Conservation (phyloP, 2,113 vertebrate genomes). For the Bungarus multicinctus region DNA sequence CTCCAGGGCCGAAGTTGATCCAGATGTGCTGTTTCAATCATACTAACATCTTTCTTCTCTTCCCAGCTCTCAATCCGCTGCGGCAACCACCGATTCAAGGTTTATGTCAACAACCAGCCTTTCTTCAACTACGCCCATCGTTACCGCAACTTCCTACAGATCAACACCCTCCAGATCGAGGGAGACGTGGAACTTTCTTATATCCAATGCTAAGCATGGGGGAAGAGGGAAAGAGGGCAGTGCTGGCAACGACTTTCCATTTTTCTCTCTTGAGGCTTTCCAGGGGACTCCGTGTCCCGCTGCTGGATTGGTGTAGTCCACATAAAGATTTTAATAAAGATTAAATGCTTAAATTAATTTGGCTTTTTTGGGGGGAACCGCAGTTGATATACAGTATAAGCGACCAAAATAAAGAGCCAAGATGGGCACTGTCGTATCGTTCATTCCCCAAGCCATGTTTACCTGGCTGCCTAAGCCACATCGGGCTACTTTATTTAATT, state of each 20-base stretch:
- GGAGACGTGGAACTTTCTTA: constrained; percentile 80
- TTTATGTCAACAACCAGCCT: constrained; percentile 78
- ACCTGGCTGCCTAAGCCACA: not conserved
- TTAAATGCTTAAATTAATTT: not conserved
- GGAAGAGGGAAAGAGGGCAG: not conserved
- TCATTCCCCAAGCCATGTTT: not conserved
- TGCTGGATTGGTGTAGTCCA: not conserved
- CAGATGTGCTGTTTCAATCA: not conserved
- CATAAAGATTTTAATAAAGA: not conserved
- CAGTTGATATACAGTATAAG: not conserved
- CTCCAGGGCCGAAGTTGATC: not conserved
- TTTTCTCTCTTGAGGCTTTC: not conserved
- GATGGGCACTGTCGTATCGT: not conserved
- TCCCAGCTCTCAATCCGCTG: constrained; percentile 79
- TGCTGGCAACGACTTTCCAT: too few species aligned
- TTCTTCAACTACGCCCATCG: constrained; percentile 77
- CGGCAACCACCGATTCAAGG: constrained; percentile 73
- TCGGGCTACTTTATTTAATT: not conserved
- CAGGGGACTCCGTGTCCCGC: not conserved
- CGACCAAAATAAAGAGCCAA: not conserved
- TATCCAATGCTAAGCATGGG: constrained; percentile 66
- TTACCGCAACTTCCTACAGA: constrained; percentile 58
- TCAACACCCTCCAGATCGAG: constrained; percentile 72
- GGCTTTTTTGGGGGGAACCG: not conserved
- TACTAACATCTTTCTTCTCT: not conserved